Conservation (phyloP, 1,140 invertebrate genomes). For the Heliconius eleuchia region DNA sequence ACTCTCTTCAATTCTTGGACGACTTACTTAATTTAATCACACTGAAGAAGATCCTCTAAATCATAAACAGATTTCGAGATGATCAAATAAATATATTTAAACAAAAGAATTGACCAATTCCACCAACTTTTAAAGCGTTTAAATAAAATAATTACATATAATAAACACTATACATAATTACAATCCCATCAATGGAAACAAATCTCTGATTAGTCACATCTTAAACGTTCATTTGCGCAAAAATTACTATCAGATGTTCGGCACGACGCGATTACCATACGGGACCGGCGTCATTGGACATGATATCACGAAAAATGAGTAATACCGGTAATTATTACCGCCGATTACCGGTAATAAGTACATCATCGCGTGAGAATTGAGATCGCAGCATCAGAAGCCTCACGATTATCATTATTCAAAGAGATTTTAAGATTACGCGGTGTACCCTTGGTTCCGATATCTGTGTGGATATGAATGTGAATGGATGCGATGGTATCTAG, state of each 20-base stretch:
- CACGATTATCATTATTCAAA: conserved; percentile 44
- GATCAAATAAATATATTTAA: not conserved
- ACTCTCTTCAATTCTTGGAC: no score
- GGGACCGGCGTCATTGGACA: conserved; percentile 44
- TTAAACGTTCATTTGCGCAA: conserved; percentile 50
- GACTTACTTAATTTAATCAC: no score
- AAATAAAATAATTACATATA: not conserved
- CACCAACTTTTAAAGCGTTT: not conserved
- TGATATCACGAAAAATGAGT: conserved; percentile 51
- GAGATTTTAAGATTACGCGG: conserved; percentile 34
- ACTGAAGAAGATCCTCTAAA: no score
- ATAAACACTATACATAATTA: not conserved
- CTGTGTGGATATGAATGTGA: conserved; percentile 24
- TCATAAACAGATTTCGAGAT: not conserved
- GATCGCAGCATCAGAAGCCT: conserved; percentile 34
- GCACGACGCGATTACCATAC: conserved; percentile 53
- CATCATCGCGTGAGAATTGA: conserved; percentile 43
- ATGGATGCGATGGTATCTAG: conserved; percentile 16
- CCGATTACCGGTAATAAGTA: conserved; percentile 39
- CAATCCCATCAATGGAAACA: conserved; percentile 41
- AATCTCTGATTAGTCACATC: conserved; percentile 52
- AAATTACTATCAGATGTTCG: conserved; percentile 51
- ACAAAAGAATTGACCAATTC: not conserved
- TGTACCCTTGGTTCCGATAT: conserved; percentile 26
- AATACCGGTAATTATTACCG: conserved; percentile 40